phyloP scores from a whole-genome alignment of 2,888 invertebrate genomes.

The Folsomia candida region DNA sequence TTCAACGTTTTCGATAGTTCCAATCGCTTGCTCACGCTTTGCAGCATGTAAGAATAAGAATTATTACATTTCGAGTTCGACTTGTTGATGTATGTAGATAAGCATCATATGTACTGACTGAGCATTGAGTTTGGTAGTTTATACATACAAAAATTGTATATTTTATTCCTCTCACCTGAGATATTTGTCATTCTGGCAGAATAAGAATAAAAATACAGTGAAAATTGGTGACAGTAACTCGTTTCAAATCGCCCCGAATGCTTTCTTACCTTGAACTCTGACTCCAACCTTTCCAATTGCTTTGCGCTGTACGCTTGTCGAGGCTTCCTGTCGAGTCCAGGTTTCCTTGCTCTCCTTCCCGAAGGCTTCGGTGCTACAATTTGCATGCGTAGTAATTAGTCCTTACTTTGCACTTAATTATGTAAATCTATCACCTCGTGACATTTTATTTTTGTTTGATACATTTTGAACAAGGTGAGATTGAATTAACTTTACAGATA shows the following conservation, averaged over 20 bases:
- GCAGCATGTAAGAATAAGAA: too few species aligned
- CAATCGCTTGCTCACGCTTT: slow-evolving; percentile 91
- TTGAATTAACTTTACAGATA: too few species aligned
- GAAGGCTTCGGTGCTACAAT: slow-evolving; percentile 72
- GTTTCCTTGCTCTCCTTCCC: slow-evolving; percentile 76
- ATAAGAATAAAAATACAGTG: neutral
- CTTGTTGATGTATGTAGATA: too few species aligned
- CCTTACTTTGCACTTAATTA: neutral
- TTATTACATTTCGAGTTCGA: too few species aligned
- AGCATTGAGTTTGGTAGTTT: too few species aligned
- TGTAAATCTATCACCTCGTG: neutral
- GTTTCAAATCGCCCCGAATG: neutral
- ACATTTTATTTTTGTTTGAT: neutral
- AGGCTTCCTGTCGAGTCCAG: slow-evolving; percentile 88
- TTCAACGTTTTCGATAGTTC: slow-evolving; percentile 84
- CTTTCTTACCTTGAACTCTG: slow-evolving; percentile 76
- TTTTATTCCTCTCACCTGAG: too few species aligned
- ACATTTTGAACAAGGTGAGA: neutral
- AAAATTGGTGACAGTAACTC: neutral
- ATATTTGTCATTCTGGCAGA: slow-evolving; percentile 78
- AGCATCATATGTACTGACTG: too few species aligned
- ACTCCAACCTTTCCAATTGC: slow-evolving; percentile 85
- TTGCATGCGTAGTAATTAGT: neutral
- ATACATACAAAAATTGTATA: too few species aligned
- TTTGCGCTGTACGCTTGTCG: slow-evolving; percentile 94